A percentile compares a stretch with the other conserved stretches of the same genome.
phyloP scores from a whole-genome alignment of 2,797 vertebrate genomes.

The Takifugu rubripes region DNA sequence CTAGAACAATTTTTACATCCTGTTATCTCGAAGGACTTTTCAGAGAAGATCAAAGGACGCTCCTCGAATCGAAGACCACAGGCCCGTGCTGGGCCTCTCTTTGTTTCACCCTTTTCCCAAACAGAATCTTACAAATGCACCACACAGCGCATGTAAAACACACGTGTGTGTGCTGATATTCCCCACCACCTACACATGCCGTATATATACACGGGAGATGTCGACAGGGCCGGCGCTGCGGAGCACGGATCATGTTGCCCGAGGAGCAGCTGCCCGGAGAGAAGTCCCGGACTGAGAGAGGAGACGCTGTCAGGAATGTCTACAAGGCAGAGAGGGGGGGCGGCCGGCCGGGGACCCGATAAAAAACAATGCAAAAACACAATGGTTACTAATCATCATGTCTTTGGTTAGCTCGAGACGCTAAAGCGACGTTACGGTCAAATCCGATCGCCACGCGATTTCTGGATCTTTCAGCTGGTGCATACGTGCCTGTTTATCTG shows the following conservation, averaged over 20 bases:
- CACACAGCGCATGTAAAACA: constrained; percentile 52
- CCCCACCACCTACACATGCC: constrained; percentile 37
- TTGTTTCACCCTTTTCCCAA: neutral
- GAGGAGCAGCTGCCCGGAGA: constrained; percentile 66
- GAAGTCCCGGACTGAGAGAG: constrained; percentile 54
- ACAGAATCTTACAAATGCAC: constrained; percentile 27
- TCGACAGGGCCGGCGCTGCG: constrained; percentile 28
- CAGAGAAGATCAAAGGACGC: too few relatives aligned
- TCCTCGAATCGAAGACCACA: too few relatives aligned
- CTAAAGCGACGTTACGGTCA: too few relatives aligned
- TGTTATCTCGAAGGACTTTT: neutral
- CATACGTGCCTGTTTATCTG: too few relatives aligned
- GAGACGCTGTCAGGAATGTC: constrained; percentile 70
- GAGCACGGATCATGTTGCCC: constrained; percentile 63
- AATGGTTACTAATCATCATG: constrained; percentile 1
- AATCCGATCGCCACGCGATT: too few relatives aligned
- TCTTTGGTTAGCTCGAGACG: too few relatives aligned
- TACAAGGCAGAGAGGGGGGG: constrained; percentile 46
- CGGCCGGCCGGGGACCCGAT: constrained; percentile 24
- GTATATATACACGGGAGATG: constrained; percentile 38
- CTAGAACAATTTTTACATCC: neutral
- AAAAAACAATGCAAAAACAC: constrained; percentile 10
- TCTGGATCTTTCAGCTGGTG: too few relatives aligned
- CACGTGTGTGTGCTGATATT: constrained; percentile 30
- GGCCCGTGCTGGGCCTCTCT: too few relatives aligned